A percentile compares a stretch with the other conserved stretches of the same genome.
These are phyloP conservation scores for Fragariocoptes setiger DNA, from an alignment of 1,140 invertebrate genomes.

Conservation along the genomic window DNA sequence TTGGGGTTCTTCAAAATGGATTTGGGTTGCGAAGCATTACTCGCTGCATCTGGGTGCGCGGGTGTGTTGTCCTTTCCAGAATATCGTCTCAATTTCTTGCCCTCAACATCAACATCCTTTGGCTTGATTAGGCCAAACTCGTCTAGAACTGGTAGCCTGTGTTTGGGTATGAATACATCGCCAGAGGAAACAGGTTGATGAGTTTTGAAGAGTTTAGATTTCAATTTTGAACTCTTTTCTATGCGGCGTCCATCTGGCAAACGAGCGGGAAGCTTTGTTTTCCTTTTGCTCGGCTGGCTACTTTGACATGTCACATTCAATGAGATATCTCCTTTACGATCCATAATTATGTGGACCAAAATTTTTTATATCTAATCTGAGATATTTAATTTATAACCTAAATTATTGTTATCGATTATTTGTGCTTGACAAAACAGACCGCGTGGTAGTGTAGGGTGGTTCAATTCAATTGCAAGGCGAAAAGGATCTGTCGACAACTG, in stretches of 20 bases:
- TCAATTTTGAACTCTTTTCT: neutral
- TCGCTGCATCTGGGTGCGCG: neutral
- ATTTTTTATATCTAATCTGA: too few relatives aligned
- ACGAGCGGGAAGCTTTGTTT: slow-evolving; percentile 1
- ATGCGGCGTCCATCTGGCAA: neutral
- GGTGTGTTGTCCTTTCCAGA: neutral
- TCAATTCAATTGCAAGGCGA: too few relatives aligned
- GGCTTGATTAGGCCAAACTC: neutral
- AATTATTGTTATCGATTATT: too few relatives aligned
- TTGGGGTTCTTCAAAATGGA: neutral
- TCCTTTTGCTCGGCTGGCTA: slow-evolving; percentile 3
- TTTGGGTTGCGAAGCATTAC: neutral
- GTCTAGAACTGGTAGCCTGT: neutral
- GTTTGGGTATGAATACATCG: neutral
- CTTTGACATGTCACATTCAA: neutral
- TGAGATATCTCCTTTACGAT: neutral
- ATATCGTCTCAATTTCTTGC: neutral
- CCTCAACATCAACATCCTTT: neutral
- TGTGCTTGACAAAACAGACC: too few relatives aligned
- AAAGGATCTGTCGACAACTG: too few relatives aligned
- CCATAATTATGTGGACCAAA: neutral
- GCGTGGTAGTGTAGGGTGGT: too few relatives aligned
- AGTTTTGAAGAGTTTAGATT: neutral
- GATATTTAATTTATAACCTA: too few relatives aligned
- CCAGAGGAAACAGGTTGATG: neutral